Percentiles rank a stretch among this genome's conserved stretches.
Conservation (phyloP, 2,888 invertebrate species). For the Odontothrips loti region DNA sequence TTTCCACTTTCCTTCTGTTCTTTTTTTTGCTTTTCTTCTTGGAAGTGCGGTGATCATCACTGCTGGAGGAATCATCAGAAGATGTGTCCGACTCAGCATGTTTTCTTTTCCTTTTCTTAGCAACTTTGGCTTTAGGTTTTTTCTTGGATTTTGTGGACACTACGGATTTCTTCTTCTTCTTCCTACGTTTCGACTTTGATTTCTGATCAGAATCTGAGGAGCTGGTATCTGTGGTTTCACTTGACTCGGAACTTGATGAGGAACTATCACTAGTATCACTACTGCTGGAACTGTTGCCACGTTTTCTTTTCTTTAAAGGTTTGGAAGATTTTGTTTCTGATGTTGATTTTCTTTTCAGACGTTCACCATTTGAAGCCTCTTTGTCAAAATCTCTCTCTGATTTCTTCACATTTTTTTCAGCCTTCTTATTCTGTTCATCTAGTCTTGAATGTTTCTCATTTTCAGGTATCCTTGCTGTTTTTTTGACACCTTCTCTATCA, state of each 20-base stretch:
- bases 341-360: constrained; percentile 41
- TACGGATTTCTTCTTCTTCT: constrained; percentile 32
- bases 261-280: constrained; percentile 35
- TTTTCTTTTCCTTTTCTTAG: constrained; percentile 38
- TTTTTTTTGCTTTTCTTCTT: constrained; percentile 41
- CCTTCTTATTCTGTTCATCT: constrained; percentile 37
- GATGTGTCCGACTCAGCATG: constrained; percentile 28
- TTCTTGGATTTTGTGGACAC: constrained; percentile 36
- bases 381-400: constrained; percentile 36
- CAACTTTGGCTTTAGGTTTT: constrained; percentile 39
- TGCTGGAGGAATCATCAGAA: constrained; percentile 33
- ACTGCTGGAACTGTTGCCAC: constrained; percentile 37
- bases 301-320: constrained; percentile 39
- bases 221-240: constrained; percentile 36
- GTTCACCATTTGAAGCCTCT: constrained; percentile 43
- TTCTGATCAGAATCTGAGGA: constrained; percentile 37
- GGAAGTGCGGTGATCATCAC: constrained; percentile 28
- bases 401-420: constrained; percentile 34
- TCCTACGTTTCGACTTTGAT: constrained; percentile 34
- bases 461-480: background rate
- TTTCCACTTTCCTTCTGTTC: constrained; percentile 31
- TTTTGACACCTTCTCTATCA: background rate
- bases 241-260: constrained; percentile 34
- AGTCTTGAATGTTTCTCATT: constrained; percentile 35
- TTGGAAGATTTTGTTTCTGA: constrained; percentile 35